Conservation (phyloP, 1,140 invertebrate species). For the Carcinoscorpius rotundicauda region DNA sequence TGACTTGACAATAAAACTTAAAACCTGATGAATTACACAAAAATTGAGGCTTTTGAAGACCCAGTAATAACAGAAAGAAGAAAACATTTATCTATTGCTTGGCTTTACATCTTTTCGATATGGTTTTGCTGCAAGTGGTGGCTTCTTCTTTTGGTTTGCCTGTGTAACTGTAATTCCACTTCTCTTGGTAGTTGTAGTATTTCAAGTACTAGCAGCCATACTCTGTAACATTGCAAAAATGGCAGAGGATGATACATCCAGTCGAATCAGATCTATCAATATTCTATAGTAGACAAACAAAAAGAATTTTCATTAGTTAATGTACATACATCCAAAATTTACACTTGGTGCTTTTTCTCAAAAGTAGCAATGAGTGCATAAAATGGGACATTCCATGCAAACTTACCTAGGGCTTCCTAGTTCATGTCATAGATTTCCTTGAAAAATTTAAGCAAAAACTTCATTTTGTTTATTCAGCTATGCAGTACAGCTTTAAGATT, state of each 20-base stretch:
- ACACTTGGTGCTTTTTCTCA: constrained; percentile 2
- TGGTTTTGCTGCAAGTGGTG: constrained; percentile 8
- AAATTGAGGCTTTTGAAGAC: no score
- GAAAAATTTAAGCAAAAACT: background rate
- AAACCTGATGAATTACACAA: no score
- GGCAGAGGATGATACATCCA: constrained; percentile 10
- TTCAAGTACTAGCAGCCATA: constrained; percentile 2
- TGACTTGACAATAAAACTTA: no score
- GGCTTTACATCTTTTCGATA: background rate
- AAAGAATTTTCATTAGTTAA: constrained; percentile 1
- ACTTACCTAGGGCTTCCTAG: no score
- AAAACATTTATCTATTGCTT: no score
- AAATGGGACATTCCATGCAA: background rate
- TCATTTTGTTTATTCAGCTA: background rate
- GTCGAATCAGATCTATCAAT: constrained; percentile 7
- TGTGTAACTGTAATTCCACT: background rate
- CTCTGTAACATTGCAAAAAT: constrained; percentile 9
- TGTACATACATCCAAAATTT: background rate
- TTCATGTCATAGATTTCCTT: no score
- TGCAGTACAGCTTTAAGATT: background rate
- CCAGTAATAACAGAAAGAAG: no score
- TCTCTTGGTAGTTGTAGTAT: constrained; percentile 2
- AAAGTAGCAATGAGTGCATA: background rate
- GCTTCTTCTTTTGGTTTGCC: constrained; percentile 3
- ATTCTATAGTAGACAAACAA: constrained; percentile 6